A percentile compares a stretch with the other conserved stretches of the same genome.
Evolutionary conservation across 2,113 vertebrate species (phyloP).

Genomic region (Camarhynchus parvulus): DNA sequence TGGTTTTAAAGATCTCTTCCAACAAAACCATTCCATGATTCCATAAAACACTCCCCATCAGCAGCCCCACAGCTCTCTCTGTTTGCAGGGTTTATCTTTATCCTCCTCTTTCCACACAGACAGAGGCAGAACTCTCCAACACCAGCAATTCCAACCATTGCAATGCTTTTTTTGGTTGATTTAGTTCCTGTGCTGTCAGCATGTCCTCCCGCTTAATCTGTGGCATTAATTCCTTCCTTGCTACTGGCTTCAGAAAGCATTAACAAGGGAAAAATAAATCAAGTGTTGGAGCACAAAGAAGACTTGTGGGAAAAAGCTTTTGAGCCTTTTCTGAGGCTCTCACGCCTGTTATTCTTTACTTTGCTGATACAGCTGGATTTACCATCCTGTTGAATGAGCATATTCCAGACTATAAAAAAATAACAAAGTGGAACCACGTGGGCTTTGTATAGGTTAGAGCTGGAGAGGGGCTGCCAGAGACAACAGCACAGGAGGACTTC

Average conservation of each 20-base stretch:
- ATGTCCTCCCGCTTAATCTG: conserved; percentile 14
- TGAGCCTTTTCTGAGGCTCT: conserved; percentile 53
- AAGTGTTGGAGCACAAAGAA: conserved; percentile 57
- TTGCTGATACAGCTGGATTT: conserved; percentile 68
- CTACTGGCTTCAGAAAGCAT: conserved; percentile 57
- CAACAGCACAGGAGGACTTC: background rate
- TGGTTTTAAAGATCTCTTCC: background rate
- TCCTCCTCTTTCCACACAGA: background rate
- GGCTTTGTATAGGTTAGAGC: conserved; percentile 44
- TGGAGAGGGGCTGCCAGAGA: conserved; percentile 30
- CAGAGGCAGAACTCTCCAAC: background rate
- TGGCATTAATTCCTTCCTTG: conserved; percentile 57
- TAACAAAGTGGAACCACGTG: conserved; percentile 35
- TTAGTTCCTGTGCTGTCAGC: conserved; percentile 61
- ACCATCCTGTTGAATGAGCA: conserved; percentile 59
- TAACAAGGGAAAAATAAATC: conserved; percentile 66
- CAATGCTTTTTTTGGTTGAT: background rate
- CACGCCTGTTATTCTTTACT: conserved; percentile 62
- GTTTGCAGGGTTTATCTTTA: background rate
- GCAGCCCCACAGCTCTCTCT: background rate
- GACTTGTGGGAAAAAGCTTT: conserved; percentile 65
- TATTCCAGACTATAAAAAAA: conserved; percentile 48
- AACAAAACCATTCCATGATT: background rate
- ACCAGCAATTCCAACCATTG: background rate
- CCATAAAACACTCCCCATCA: background rate